phyloP scores from a whole-genome alignment of 2,113 vertebrate species.

The Heteronetta atricapilla region DNA sequence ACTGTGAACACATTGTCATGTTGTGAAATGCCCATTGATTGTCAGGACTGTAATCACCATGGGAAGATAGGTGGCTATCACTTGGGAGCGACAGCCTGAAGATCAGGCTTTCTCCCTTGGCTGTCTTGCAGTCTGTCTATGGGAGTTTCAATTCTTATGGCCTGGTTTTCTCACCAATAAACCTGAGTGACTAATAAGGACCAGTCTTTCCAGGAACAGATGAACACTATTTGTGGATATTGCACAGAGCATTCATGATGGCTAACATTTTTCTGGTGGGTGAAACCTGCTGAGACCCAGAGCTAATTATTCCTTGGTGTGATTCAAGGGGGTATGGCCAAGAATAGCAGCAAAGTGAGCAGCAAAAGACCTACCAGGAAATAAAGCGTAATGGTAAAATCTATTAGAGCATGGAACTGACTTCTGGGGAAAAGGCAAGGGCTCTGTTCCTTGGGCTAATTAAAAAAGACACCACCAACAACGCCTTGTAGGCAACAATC shows the following conservation, averaged over 20 bases:
- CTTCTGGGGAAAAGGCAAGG: not conserved
- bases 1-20: conserved; percentile 7
- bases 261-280: not conserved
- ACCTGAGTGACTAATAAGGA: not conserved
- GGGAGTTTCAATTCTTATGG: not conserved
- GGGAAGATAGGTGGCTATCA: not conserved
- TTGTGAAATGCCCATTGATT: conserved; percentile 53
- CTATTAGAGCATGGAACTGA: not conserved
- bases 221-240: not conserved
- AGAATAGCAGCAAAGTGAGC: not conserved
- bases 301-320: not conserved
- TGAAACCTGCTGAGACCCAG: not conserved
- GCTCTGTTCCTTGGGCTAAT: not conserved
- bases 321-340: not conserved
- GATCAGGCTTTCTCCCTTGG: not conserved
- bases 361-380: not conserved
- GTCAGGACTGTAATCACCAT: conserved; percentile 5
- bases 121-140: not conserved
- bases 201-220: not conserved
- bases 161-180: not conserved
- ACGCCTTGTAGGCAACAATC: not conserved
- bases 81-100: conserved; percentile 9
- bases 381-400: not conserved
- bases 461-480: not conserved
- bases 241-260: not conserved